Percentiles rank a stretch among this genome's conserved stretches.
Evolutionary conservation across 1,140 invertebrate genomes (phyloP).

Genomic region (Stenopsyche tienmushanensis): DNA sequence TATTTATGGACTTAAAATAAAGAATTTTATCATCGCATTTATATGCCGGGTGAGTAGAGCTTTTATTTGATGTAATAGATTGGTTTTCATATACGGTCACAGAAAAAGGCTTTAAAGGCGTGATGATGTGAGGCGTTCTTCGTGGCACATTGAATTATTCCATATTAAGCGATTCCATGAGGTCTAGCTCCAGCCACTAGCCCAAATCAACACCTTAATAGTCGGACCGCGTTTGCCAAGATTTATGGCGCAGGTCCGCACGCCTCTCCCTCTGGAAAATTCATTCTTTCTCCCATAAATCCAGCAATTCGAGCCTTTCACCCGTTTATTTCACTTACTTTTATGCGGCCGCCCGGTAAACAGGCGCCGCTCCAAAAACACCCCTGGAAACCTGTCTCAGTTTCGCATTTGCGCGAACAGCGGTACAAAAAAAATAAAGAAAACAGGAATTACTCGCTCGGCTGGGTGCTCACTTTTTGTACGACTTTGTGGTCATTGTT

Average conservation of each 20-base stretch:
- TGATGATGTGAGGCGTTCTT: background rate
- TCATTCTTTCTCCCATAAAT: conserved; percentile 38
- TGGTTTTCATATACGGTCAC: too few relatives aligned
- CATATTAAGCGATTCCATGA: conserved; percentile 19
- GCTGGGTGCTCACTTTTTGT: conserved; percentile 8
- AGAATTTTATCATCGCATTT: too few relatives aligned
- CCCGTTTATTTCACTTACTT: conserved; percentile 42
- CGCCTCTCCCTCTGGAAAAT: conserved; percentile 31
- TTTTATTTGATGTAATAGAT: too few relatives aligned
- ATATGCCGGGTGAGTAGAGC: too few relatives aligned
- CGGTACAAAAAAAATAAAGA: background rate
- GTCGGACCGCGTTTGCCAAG: conserved; percentile 34
- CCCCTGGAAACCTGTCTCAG: background rate
- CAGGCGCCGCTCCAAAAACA: conserved; percentile 30
- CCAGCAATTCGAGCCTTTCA: conserved; percentile 31
- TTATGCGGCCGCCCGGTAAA: conserved; percentile 38
- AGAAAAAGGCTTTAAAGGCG: too few relatives aligned
- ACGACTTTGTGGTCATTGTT: conserved; percentile 12
- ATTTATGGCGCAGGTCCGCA: conserved; percentile 31
- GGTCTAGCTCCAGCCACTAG: background rate
- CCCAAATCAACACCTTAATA: conserved; percentile 40
- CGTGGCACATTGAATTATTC: conserved; percentile 20
- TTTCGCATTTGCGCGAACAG: background rate
- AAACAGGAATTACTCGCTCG: background rate
- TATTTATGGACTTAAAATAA: too few relatives aligned